These are phyloP conservation scores for Equus quagga DNA, from an alignment of 2,113 vertebrate genomes.

Conservation along the genomic window DNA sequence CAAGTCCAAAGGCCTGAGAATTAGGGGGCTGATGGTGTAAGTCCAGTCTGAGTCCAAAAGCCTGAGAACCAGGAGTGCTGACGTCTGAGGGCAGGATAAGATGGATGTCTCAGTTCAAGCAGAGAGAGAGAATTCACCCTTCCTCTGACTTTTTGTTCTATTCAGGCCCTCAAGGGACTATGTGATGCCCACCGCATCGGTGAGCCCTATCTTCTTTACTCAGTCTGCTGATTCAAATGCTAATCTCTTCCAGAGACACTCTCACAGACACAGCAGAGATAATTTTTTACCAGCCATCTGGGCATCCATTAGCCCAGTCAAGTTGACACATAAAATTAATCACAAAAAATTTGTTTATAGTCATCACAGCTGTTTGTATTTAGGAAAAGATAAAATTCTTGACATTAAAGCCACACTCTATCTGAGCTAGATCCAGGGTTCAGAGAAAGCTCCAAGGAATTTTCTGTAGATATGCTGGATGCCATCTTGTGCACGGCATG, in stretches of 20 bases:
- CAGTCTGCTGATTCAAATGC: neutral
- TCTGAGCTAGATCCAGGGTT: neutral
- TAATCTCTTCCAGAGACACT: neutral
- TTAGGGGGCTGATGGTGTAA: neutral
- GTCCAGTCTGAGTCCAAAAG: neutral
- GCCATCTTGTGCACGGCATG: neutral
- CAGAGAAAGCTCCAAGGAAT: neutral
- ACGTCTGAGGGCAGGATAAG: neutral
- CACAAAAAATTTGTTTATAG: neutral
- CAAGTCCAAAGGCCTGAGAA: neutral
- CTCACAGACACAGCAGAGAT: neutral
- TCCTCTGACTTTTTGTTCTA: neutral
- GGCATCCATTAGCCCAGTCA: neutral
- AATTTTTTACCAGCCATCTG: neutral
- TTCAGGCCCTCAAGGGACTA: neutral
- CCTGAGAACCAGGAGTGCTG: neutral
- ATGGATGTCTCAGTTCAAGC: neutral
- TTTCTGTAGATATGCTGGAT: neutral
- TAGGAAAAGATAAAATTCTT: neutral
- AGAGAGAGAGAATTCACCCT: neutral
- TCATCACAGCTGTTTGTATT: neutral
- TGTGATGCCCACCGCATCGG: neutral
- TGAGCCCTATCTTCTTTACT: neutral
- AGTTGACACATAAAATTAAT: slow-evolving; percentile 9
- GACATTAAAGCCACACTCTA: neutral